Conservation (phyloP, 2,113 vertebrate genomes). For the Elaphurus davidianus region DNA sequence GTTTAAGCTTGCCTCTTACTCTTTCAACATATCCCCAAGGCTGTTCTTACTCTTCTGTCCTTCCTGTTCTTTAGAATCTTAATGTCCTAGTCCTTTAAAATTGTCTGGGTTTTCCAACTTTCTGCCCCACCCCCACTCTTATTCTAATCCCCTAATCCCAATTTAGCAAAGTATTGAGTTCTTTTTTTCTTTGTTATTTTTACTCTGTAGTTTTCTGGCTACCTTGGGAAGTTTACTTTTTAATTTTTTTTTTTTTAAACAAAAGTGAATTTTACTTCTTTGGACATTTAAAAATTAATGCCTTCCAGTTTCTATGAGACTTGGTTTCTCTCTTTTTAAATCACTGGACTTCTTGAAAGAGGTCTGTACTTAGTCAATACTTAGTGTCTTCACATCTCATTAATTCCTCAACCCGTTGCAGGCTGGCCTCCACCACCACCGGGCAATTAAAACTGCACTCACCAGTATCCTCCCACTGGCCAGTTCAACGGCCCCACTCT, state of each 20-base stretch:
- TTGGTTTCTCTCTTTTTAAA: background rate
- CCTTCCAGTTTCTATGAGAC: background rate
- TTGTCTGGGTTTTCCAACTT: background rate
- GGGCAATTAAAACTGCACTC: slow-evolving; percentile 52
- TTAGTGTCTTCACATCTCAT: slow-evolving; percentile 66
- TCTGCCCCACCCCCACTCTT: background rate
- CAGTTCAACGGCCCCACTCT: slow-evolving; percentile 13
- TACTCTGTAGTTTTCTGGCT: background rate
- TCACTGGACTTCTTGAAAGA: slow-evolving; percentile 42
- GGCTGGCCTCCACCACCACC: slow-evolving; percentile 39
- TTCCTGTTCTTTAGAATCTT: background rate
- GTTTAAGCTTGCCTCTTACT: background rate
- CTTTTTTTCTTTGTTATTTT: background rate
- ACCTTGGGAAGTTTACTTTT: background rate
- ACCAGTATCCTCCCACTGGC: slow-evolving; percentile 29
- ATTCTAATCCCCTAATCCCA: background rate
- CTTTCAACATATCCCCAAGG: background rate
- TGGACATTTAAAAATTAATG: background rate
- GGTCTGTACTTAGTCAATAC: slow-evolving; percentile 19
- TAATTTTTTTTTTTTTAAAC: background rate
- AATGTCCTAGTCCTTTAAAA: slow-evolving; percentile 3
- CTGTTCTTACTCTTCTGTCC: background rate
- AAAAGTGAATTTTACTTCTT: slow-evolving; percentile 2
- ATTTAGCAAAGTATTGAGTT: background rate
- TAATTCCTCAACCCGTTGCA: slow-evolving; percentile 56